A percentile compares a stretch with the other conserved stretches of the same genome.
Evolutionary conservation across 2,797 vertebrate genomes (phyloP).

Genomic region (Crocodylus rhombifer): DNA sequence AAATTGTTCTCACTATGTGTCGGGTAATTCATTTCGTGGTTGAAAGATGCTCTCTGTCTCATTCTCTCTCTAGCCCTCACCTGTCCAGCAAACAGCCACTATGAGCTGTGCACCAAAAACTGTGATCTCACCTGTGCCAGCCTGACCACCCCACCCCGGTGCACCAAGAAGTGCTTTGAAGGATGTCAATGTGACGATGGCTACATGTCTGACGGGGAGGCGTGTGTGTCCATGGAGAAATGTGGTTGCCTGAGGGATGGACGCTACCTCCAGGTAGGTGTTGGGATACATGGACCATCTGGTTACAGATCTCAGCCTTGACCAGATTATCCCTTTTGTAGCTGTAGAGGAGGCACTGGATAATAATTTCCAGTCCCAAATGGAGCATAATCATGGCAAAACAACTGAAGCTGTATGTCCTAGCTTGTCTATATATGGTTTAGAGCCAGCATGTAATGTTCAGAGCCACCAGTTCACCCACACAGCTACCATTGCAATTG

Average conservation of each 20-base stretch:
- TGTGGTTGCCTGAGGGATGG: slow-evolving; percentile 79
- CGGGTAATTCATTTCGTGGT: no score
- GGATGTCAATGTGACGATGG: slow-evolving; percentile 85
- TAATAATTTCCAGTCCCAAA: no score
- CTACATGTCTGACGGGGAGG: slow-evolving; percentile 79
- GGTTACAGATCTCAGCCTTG: background rate
- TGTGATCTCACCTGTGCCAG: slow-evolving; percentile 84
- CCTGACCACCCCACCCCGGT: slow-evolving; percentile 68
- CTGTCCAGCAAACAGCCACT: slow-evolving; percentile 85
- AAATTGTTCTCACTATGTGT: background rate
- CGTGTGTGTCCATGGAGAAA: slow-evolving; percentile 73
- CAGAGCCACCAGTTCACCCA: no score
- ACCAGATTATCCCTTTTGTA: background rate
- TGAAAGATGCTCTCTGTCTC: no score
- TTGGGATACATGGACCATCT: background rate
- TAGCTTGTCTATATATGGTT: no score
- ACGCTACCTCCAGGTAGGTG: slow-evolving; percentile 81
- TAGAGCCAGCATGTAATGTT: no score
- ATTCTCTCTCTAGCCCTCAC: slow-evolving; percentile 71
- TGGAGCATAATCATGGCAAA: no score
- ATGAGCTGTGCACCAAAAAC: slow-evolving; percentile 83
- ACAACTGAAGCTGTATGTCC: no score
- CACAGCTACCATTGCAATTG: no score
- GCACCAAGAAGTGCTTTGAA: slow-evolving; percentile 82
- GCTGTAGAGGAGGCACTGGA: background rate